Evolutionary conservation across 2,888 invertebrate genomes (phyloP).

Genomic region (Caenorhabditis virilis): DNA sequence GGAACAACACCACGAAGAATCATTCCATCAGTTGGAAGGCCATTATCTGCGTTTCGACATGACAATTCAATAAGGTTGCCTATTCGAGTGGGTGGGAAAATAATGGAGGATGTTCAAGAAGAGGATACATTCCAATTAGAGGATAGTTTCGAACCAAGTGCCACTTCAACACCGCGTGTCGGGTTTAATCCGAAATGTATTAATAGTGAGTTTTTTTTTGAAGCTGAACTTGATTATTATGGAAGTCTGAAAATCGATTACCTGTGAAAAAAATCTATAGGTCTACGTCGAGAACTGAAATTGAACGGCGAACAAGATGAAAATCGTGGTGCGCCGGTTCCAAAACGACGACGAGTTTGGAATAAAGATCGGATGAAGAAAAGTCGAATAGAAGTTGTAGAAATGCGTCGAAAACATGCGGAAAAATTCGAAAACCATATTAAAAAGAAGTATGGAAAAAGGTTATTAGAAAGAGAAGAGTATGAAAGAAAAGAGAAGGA

Average conservation of each 20-base stretch:
- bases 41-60: slow-evolving; percentile 22
- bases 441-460: too few relatives aligned
- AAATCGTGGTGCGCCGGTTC: slow-evolving; percentile 10
- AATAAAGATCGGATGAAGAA: too few relatives aligned
- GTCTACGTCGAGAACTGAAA: slow-evolving; percentile 12
- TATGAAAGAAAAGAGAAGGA: too few relatives aligned
- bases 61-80: not conserved
- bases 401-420: not conserved
- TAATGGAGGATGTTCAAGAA: slow-evolving; percentile 3
- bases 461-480: too few relatives aligned
- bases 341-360: slow-evolving; percentile 8
- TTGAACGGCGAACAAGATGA: not conserved
- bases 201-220: not conserved
- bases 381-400: not conserved
- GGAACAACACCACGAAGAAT: slow-evolving; percentile 13
- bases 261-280: too few relatives aligned
- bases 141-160: slow-evolving; percentile 18
- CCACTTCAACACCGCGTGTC: slow-evolving; percentile 24
- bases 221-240: not conserved
- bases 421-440: not conserved
- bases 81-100: slow-evolving; percentile 3
- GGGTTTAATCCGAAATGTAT: not conserved
- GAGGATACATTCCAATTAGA: slow-evolving; percentile 31
- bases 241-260: not conserved
- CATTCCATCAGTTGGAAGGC: not conserved